phyloP scores from a whole-genome alignment of 2,113 vertebrate genomes.

The Hippolais icterina region DNA sequence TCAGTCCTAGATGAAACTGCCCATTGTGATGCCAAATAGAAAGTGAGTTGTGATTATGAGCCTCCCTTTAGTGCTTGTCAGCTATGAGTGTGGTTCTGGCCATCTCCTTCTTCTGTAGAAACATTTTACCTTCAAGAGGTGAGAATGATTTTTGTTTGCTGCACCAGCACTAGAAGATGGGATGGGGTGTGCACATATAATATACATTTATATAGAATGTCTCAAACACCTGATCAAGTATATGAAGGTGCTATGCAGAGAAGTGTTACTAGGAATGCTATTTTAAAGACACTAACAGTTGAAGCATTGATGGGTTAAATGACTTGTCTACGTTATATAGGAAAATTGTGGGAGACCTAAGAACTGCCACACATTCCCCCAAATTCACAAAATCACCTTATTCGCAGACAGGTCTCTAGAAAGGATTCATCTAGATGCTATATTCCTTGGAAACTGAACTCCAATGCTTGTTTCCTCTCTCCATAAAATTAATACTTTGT shows the following conservation, averaged over 20 bases:
- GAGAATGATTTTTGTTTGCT: neutral
- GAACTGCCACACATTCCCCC: neutral
- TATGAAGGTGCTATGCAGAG: neutral
- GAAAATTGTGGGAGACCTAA: neutral
- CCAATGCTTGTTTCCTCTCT: neutral
- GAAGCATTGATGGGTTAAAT: neutral
- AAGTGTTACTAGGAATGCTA: neutral
- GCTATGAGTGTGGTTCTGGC: neutral
- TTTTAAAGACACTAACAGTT: neutral
- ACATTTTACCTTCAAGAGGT: neutral
- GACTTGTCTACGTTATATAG: neutral
- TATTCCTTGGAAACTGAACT: neutral
- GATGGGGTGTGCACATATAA: neutral
- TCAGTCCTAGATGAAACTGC: slow-evolving; percentile 6
- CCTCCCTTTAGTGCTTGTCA: neutral
- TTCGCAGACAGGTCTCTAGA: neutral
- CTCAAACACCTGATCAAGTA: neutral
- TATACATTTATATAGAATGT: neutral
- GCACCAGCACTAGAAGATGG: neutral
- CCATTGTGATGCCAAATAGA: neutral
- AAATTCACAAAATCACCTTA: neutral
- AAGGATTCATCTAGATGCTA: neutral
- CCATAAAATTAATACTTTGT: neutral
- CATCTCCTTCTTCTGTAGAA: neutral
- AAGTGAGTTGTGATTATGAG: neutral